Percentiles rank a stretch among this genome's conserved stretches.
Evolutionary conservation across 2,888 invertebrate genomes (phyloP).

Genomic region (Lochmaea capreae): DNA sequence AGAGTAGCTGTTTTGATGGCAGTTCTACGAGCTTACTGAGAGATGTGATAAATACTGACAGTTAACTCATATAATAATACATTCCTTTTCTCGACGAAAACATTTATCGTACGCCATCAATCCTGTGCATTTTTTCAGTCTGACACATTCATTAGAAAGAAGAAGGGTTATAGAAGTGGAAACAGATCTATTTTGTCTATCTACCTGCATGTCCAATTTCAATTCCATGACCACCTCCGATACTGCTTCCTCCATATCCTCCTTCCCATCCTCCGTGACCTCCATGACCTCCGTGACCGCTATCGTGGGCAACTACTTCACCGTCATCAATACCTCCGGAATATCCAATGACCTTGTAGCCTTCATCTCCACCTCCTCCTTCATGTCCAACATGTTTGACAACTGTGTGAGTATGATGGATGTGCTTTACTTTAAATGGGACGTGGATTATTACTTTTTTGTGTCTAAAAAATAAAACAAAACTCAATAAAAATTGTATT

Average conservation of each 20-base stretch:
- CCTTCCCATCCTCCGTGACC: slow-evolving; percentile 54
- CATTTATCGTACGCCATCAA: background rate
- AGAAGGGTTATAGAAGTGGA: slow-evolving; percentile 10
- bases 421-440: slow-evolving; percentile 80
- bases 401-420: slow-evolving; percentile 82
- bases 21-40: no score
- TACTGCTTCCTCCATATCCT: slow-evolving; percentile 53
- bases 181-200: slow-evolving; percentile 32
- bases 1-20: no score
- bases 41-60: background rate
- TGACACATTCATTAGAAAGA: background rate
- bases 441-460: slow-evolving; percentile 84
- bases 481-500: background rate
- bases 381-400: slow-evolving; percentile 76
- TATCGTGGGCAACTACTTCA: slow-evolving; percentile 61
- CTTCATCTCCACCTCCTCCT: slow-evolving; percentile 67
- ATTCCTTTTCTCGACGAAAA: background rate
- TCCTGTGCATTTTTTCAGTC: background rate
- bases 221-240: slow-evolving; percentile 47
- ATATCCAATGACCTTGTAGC: slow-evolving; percentile 77
- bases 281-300: slow-evolving; percentile 52
- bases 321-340: slow-evolving; percentile 74
- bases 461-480: slow-evolving; percentile 62
- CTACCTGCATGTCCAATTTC: slow-evolving; percentile 47
- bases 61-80: background rate